phyloP scores from a whole-genome alignment of 1,140 invertebrate genomes.

The Chelonus insularis region DNA sequence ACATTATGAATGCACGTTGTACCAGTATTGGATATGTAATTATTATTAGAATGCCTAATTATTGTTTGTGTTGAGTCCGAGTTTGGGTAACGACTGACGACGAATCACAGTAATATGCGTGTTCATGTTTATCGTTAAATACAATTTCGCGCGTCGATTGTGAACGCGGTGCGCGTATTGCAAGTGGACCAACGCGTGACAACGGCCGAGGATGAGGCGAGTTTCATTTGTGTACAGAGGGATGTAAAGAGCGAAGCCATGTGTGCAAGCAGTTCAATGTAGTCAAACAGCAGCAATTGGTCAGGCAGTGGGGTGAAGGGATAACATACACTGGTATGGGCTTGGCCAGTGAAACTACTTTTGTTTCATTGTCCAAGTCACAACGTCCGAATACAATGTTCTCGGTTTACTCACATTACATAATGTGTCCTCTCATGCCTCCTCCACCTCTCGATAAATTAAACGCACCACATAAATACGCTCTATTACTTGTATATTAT shows the following conservation, averaged over 20 bases:
- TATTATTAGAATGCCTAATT: slow-evolving; percentile 46
- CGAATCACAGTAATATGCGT: not conserved
- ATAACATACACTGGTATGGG: too few species aligned
- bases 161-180: slow-evolving; percentile 13
- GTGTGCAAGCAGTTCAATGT: slow-evolving; percentile 14
- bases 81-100: not conserved
- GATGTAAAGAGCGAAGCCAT: not conserved
- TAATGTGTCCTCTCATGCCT: slow-evolving; percentile 2
- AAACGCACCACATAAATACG: slow-evolving; percentile 24
- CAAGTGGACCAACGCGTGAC: slow-evolving; percentile 5
- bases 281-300: slow-evolving; percentile 23
- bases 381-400: slow-evolving; percentile 23
- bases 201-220: slow-evolving; percentile 10
- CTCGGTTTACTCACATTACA: slow-evolving; percentile 24
- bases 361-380: slow-evolving; percentile 28
- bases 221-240: not conserved
- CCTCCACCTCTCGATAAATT: slow-evolving; percentile 27
- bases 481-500: slow-evolving; percentile 28
- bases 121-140: slow-evolving; percentile 32
- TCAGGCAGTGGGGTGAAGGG: not conserved
- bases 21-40: slow-evolving; percentile 39
- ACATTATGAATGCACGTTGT: slow-evolving; percentile 43
- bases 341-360: not conserved
- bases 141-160: slow-evolving; percentile 36
- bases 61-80: slow-evolving; percentile 34